A percentile compares a stretch with the other conserved stretches of the same genome.
These are phyloP conservation scores for Dugesia japonica DNA, from an alignment of 2,888 invertebrate species.

Conservation along the genomic window DNA sequence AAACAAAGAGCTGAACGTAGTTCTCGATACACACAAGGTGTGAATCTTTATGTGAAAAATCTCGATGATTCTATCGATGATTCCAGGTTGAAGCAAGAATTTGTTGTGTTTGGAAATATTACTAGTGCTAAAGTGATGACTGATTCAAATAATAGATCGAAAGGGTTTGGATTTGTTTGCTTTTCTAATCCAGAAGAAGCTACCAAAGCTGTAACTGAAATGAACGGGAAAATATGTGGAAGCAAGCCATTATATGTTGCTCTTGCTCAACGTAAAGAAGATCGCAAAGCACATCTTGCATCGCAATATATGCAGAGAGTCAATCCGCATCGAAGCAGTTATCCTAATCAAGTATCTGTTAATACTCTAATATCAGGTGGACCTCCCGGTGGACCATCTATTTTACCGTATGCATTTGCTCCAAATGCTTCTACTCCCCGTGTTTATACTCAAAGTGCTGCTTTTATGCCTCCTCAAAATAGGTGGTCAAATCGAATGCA, in stretches of 20 bases:
- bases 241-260: slow-evolving; percentile 95
- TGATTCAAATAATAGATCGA: slow-evolving; percentile 55
- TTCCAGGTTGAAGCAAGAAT: slow-evolving; percentile 80
- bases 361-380: neutral
- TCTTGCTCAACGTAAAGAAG: slow-evolving; percentile 93
- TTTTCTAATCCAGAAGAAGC: slow-evolving; percentile 93
- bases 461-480: neutral
- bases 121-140: slow-evolving; percentile 71
- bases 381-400: neutral
- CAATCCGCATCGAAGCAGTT: neutral
- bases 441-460: neutral
- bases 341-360: slow-evolving; percentile 1
- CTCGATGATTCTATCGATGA: slow-evolving; percentile 93
- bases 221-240: slow-evolving; percentile 91
- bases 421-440: neutral
- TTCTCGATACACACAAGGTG: slow-evolving; percentile 62
- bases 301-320: slow-evolving; percentile 79
- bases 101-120: slow-evolving; percentile 83
- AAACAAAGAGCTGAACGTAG: slow-evolving; percentile 77
- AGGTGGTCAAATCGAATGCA: neutral
- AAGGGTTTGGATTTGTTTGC: slow-evolving; percentile 95
- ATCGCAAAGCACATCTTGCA: slow-evolving; percentile 87
- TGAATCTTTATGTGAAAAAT: slow-evolving; percentile 96
- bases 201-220: slow-evolving; percentile 93
- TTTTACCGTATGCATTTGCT: neutral